Evolutionary conservation across 2,888 invertebrate species (phyloP).

Genomic region (Eupithecia insigniata): DNA sequence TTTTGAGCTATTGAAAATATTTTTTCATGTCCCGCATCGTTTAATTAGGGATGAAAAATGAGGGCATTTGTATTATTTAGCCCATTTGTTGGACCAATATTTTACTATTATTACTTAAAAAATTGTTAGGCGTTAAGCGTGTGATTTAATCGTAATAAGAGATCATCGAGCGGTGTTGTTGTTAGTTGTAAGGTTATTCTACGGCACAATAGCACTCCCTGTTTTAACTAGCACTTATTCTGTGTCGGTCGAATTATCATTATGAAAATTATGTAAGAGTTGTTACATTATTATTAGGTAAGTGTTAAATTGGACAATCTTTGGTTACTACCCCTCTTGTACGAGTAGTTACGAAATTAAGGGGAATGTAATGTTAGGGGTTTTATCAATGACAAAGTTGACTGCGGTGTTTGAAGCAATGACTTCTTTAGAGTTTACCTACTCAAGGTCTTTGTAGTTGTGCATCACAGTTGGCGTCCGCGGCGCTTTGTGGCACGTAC

Average conservation of each 20-base stretch:
- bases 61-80: slow-evolving; percentile 85
- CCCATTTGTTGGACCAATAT: slow-evolving; percentile 85
- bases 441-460: slow-evolving; percentile 58
- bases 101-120: slow-evolving; percentile 84
- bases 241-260: slow-evolving; percentile 83
- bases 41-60: slow-evolving; percentile 84
- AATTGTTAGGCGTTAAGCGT: slow-evolving; percentile 85
- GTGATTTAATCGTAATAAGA: slow-evolving; percentile 84
- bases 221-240: slow-evolving; percentile 85
- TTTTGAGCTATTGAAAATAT: slow-evolving; percentile 84
- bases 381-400: slow-evolving; percentile 84
- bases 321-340: slow-evolving; percentile 82
- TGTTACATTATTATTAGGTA: slow-evolving; percentile 84
- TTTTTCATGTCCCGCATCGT: slow-evolving; percentile 84
- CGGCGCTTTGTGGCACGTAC: slow-evolving; percentile 74
- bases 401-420: slow-evolving; percentile 74
- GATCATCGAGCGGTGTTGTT: slow-evolving; percentile 84
- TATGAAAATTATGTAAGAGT: slow-evolving; percentile 82
- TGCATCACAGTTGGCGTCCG: slow-evolving; percentile 64
- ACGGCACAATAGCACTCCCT: slow-evolving; percentile 85
- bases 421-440: slow-evolving; percentile 55
- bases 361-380: slow-evolving; percentile 82
- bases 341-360: slow-evolving; percentile 81
- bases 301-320: slow-evolving; percentile 85
- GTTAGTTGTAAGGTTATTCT: slow-evolving; percentile 83